Evolutionary conservation across 2,888 invertebrate genomes (phyloP), one percentile per base, ranked within the genome.

Genomic region (Habrosyne pyritoides): DNA sequence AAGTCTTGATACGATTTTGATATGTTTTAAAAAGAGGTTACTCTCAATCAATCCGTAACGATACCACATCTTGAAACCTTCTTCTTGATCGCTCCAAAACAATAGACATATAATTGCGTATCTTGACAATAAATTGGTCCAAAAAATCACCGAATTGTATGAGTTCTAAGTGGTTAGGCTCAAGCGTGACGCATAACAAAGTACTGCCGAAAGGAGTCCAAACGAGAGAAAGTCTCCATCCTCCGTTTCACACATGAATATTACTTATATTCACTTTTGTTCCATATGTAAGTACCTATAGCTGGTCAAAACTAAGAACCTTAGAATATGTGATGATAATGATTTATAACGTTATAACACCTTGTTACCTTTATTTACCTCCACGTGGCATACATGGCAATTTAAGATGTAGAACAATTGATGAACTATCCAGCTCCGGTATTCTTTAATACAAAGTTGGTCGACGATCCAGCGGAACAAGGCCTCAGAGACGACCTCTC

Each of bases 141-240:
- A 22, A 14, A 50, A 50, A 50, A 21, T 28, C 42, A 42, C 28
- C 50, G 50, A 26, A 28, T 50, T 28, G 28, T 30, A 50, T 30
- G 18, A 50, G 28, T 5, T 21, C 26, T 50, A 50, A 50, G 50
- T 50, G 50, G 50, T 8, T 28, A 21, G 30, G 50, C 50, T 50
- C 28, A 47, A 21, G 51, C 51, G 55, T 52, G 47, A 55, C 53
- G 53, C n/a, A 18, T 28, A 65, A 64, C 66, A 61, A 67, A 61
- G 68, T 66, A 70, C 71, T 61, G 61, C 72, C 75, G 70, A 87
- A 88, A 85, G 79, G 81, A 81, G 87, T 81, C 72, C 85, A 81
- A 81, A 84, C 79, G 76, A 87, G 91, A 84, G 91, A 91, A 91
- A 91, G 90, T 83, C 71, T 80, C 73, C 79, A 83, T 83, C 88